Evolutionary conservation across 2,888 invertebrate genomes (phyloP).

Genomic region (Polyommatus iphigenia): DNA sequence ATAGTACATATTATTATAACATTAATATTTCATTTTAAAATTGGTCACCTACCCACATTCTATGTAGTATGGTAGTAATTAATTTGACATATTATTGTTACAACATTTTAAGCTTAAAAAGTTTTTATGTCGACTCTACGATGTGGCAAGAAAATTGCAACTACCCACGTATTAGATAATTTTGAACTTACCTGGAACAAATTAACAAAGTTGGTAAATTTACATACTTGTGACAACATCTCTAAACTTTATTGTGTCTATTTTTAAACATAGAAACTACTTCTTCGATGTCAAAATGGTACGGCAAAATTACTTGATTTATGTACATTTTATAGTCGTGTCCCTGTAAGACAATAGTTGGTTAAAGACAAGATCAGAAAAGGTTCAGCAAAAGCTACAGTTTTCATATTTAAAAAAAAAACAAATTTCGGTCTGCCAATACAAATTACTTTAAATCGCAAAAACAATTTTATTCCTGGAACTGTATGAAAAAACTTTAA

Average conservation of each 20-base stretch:
- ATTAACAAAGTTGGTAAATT: slow-evolving; percentile 21
- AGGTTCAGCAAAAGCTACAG: too few species aligned
- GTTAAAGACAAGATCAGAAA: too few species aligned
- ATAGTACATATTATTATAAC: too few species aligned
- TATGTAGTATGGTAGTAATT: background rate
- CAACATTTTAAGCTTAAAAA: background rate
- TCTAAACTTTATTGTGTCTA: background rate
- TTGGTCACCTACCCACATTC: background rate
- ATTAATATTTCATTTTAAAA: too few species aligned
- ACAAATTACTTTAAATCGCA: background rate
- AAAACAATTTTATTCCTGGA: background rate
- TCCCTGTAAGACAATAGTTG: too few species aligned
- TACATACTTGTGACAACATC: background rate
- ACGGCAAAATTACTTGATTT: background rate
- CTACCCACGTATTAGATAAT: slow-evolving; percentile 34
- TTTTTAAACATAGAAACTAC: background rate
- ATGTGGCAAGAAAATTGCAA: slow-evolving; percentile 36
- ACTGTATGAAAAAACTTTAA: background rate
- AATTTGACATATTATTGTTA: background rate
- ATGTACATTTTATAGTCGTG: too few species aligned
- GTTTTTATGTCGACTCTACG: slow-evolving; percentile 32
- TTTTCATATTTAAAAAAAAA: too few species aligned
- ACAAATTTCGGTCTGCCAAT: background rate
- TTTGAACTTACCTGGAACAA: slow-evolving; percentile 18
- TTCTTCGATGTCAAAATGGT: too few species aligned